A percentile compares a stretch with the other conserved stretches of the same genome.
Conservation (phyloP, 2,113 vertebrate species). For the Planiliza haematocheilus region DNA sequence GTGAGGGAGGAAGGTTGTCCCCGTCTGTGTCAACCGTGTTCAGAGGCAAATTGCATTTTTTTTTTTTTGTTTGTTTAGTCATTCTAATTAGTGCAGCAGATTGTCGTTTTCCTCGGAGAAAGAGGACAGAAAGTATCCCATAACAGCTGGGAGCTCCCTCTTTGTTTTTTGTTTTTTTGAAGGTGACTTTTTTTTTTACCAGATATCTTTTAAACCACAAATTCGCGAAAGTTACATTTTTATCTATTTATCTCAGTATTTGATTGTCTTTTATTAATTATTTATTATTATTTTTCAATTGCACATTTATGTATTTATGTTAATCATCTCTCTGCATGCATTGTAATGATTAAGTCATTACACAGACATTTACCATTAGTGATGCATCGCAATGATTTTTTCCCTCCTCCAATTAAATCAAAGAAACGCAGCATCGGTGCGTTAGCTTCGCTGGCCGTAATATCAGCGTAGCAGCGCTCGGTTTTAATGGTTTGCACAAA, state of each 20-base stretch:
- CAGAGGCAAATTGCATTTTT: conserved; percentile 52
- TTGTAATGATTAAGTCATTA: conserved; percentile 15
- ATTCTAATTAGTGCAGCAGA: conserved; percentile 55
- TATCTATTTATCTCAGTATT: background rate
- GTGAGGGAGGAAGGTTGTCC: conserved; percentile 23
- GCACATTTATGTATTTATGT: background rate
- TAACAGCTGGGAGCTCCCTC: conserved; percentile 23
- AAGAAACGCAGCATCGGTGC: background rate
- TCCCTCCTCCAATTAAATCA: background rate
- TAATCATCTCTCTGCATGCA: background rate
- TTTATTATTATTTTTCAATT: background rate
- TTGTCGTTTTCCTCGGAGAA: conserved; percentile 6
- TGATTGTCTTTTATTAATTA: background rate
- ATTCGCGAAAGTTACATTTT: too few species aligned
- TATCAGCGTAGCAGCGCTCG: background rate
- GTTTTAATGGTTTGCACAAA: conserved; percentile 13
- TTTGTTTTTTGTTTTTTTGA: background rate
- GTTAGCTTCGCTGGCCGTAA: background rate
- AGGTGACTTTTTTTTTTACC: conserved; percentile 22
- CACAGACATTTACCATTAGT: conserved; percentile 6
- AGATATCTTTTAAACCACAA: conserved; percentile 7
- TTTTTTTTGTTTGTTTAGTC: conserved; percentile 37
- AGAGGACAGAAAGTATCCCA: conserved; percentile 43
- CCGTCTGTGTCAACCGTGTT: conserved; percentile 44
- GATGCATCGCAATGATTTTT: background rate